Evolutionary conservation across 2,113 vertebrate genomes (phyloP).

Genomic region (Gracilinanus agilis): DNA sequence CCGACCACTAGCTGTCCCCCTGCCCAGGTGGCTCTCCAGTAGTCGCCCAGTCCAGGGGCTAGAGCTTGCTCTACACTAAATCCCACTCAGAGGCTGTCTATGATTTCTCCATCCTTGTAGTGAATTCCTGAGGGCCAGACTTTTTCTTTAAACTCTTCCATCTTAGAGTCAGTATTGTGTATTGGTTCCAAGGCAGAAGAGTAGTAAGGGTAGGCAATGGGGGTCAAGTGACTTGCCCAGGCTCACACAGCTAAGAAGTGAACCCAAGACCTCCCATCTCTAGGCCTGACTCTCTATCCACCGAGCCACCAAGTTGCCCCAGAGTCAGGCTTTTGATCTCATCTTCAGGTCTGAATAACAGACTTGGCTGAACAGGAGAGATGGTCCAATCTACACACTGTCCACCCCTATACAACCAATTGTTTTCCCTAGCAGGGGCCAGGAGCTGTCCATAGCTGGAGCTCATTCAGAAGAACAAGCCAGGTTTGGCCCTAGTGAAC

Average conservation of each 20-base stretch:
- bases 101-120: background rate
- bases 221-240: too few species aligned
- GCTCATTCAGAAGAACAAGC: background rate
- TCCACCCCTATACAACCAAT: background rate
- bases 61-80: background rate
- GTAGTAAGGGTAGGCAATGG: too few species aligned
- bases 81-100: background rate
- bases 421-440: background rate
- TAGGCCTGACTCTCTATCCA: too few species aligned
- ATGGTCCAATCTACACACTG: background rate
- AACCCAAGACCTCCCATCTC: too few species aligned
- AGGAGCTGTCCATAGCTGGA: background rate
- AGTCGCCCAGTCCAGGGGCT: too few species aligned
- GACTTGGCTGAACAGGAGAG: background rate
- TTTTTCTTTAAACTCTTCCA: background rate
- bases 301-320: too few species aligned
- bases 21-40: background rate
- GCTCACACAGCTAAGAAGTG: too few species aligned
- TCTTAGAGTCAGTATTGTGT: too few species aligned
- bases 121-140: background rate
- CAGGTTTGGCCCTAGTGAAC: background rate
- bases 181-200: too few species aligned
- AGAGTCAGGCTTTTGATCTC: background rate
- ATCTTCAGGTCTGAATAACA: background rate
- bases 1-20: background rate